These are phyloP conservation scores for Amia ocellicauda DNA, from an alignment of 2,113 vertebrate genomes.

Conservation along the genomic window DNA sequence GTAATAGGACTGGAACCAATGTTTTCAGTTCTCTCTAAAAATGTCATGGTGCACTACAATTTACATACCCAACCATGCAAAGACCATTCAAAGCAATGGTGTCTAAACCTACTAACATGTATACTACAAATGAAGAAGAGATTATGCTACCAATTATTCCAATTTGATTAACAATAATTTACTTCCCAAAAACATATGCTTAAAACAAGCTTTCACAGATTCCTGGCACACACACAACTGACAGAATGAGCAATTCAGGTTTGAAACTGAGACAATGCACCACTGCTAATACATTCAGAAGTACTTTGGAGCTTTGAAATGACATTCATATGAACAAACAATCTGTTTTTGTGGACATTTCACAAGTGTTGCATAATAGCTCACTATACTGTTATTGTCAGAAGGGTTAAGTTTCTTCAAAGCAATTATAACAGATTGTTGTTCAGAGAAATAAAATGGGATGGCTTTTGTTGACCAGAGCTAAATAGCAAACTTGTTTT, in stretches of 20 bases:
- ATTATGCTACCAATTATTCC: conserved; percentile 46
- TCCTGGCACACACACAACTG: neutral
- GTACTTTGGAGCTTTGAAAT: conserved; percentile 44
- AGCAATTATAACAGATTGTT: conserved; percentile 6
- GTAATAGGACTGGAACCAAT: conserved; percentile 17
- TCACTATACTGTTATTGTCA: too few relatives aligned
- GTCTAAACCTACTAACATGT: conserved; percentile 30
- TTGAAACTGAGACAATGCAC: too few relatives aligned
- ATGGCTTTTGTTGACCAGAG: too few relatives aligned
- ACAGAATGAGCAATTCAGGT: neutral
- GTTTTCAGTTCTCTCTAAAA: conserved; percentile 19
- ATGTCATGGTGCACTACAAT: conserved; percentile 31
- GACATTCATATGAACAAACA: conserved; percentile 43
- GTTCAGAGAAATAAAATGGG: too few relatives aligned
- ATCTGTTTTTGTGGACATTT: conserved; percentile 15
- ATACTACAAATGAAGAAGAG: conserved; percentile 37
- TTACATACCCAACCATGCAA: conserved; percentile 38
- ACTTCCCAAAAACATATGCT: conserved; percentile 43
- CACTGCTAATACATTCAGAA: conserved; percentile 19
- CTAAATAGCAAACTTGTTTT: too few relatives aligned
- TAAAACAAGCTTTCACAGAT: conserved; percentile 43
- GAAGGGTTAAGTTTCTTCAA: conserved; percentile 6
- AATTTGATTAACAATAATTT: conserved; percentile 47
- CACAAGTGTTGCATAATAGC: too few relatives aligned
- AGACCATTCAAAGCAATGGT: conserved; percentile 26